Evolutionary conservation across 2,113 vertebrate genomes (phyloP).

Genomic region (Myrmophylax atrothorax): DNA sequence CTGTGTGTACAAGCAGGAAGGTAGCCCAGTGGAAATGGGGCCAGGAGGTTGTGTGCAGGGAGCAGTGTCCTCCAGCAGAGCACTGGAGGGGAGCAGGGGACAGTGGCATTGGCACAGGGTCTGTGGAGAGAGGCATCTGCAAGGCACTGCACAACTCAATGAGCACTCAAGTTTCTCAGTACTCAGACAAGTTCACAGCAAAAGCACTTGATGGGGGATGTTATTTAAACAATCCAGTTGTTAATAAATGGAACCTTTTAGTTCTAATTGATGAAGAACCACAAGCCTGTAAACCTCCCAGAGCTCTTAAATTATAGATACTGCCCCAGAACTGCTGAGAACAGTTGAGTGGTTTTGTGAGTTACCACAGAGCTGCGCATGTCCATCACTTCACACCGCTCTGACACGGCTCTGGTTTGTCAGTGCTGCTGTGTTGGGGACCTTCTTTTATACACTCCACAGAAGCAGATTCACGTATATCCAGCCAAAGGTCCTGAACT

Average conservation of each 20-base stretch:
- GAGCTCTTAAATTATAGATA: conserved; percentile 67
- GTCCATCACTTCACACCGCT: neutral
- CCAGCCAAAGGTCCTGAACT: neutral
- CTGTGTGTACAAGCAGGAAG: neutral
- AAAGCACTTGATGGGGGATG: neutral
- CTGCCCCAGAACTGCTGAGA: conserved; percentile 35
- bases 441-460: neutral
- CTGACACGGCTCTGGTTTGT: neutral
- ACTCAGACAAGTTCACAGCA: neutral
- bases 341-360: neutral
- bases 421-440: neutral
- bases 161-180: neutral
- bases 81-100: neutral
- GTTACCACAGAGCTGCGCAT: neutral
- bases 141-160: neutral
- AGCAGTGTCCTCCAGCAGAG: neutral
- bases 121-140: neutral
- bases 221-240: conserved; percentile 66
- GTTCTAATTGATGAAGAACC: conserved; percentile 55
- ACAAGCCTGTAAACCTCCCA: conserved; percentile 29
- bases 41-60: neutral
- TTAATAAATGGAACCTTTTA: conserved; percentile 70
- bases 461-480: neutral
- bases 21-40: neutral
- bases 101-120: neutral